Evolutionary conservation across 2,113 vertebrate genomes (phyloP).

Genomic region (Oryctolagus cuniculus): mOryCun1.1 NC_091438.1:97806501-97807000

Average conservation of each 20-base stretch:
- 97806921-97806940: neutral
- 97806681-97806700: neutral
- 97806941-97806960: slow-evolving; percentile 22
- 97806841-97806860: neutral
- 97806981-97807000: neutral
- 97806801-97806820: neutral
- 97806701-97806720: neutral
- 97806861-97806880: neutral
- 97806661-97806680: neutral
- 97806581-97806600: too few relatives aligned
- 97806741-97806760: neutral
- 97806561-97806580: too few relatives aligned
- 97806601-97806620: neutral
- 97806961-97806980: neutral
- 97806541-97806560: too few relatives aligned
- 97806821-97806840: neutral
- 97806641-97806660: neutral
- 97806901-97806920: neutral
- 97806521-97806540: too few relatives aligned
- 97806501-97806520: too few relatives aligned
- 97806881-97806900: neutral
- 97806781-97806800: neutral
- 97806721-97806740: neutral
- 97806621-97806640: neutral
- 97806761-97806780: neutral